Conservation (phyloP, 2,113 vertebrate genomes). For the Eublepharis macularius region DNA sequence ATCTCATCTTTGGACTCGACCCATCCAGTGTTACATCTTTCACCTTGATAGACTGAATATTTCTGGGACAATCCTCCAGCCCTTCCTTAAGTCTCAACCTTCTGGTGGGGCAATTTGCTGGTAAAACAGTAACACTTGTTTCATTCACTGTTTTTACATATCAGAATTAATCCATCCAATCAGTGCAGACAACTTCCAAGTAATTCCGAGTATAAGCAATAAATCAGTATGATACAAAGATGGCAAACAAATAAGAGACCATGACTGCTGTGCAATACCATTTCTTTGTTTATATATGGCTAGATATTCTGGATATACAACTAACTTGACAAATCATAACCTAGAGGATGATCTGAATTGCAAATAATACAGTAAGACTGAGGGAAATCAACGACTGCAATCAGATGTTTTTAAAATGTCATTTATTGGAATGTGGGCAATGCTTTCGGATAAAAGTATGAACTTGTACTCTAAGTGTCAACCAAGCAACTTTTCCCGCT, state of each 20-base stretch:
- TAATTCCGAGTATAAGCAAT: not conserved
- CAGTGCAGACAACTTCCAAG: not conserved
- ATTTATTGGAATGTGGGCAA: not conserved
- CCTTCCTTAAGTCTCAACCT: not conserved
- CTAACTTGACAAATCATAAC: not conserved
- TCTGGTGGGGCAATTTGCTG: not conserved
- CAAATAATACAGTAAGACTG: not conserved
- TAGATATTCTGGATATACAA: not conserved
- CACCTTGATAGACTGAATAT: too few relatives aligned
- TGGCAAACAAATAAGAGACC: not conserved
- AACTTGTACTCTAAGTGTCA: not conserved
- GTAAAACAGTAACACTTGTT: not conserved
- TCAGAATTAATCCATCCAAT: not conserved
- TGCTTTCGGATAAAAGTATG: not conserved
- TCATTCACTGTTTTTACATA: not conserved
- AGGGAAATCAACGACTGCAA: not conserved
- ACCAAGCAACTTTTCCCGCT: not conserved
- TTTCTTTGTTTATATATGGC: not conserved
- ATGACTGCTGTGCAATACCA: not conserved
- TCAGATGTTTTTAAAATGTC: constrained; percentile 3
- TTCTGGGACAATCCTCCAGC: too few relatives aligned
- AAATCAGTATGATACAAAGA: not conserved
- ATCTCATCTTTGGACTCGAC: not conserved
- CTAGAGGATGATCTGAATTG: not conserved
- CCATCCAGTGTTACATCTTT: too few relatives aligned